Evolutionary conservation across 2,113 vertebrate genomes (phyloP).

Genomic region (Pipa parva): DNA sequence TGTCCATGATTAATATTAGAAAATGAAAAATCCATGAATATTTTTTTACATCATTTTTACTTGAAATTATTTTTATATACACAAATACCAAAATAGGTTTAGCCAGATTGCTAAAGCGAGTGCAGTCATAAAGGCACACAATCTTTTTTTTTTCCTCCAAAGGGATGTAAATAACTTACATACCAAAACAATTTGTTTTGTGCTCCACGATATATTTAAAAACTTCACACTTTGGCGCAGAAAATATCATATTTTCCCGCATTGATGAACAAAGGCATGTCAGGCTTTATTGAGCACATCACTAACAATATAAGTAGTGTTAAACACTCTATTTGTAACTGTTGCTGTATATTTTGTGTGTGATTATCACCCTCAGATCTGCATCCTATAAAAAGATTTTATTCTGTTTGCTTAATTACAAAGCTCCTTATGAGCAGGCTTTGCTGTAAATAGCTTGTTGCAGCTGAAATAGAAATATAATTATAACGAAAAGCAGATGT

Average conservation of each 20-base stretch:
- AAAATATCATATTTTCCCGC: constrained; percentile 66
- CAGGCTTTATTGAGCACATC: constrained; percentile 70
- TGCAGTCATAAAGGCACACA: background rate
- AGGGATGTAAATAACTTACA: constrained; percentile 43
- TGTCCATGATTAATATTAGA: too few species aligned
- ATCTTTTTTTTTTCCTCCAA: constrained; percentile 32
- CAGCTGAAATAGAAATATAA: constrained; percentile 84
- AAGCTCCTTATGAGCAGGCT: constrained; percentile 77
- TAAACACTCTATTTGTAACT: constrained; percentile 77
- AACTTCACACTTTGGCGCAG: constrained; percentile 59
- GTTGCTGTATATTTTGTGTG: constrained; percentile 78
- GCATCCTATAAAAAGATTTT: constrained; percentile 80
- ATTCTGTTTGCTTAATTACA: constrained; percentile 83
- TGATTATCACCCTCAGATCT: constrained; percentile 78
- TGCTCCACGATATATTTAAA: constrained; percentile 40
- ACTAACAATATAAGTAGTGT: constrained; percentile 72
- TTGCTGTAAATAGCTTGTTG: constrained; percentile 78
- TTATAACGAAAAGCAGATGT: constrained; percentile 80
- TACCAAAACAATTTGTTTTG: constrained; percentile 55
- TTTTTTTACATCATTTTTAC: too few species aligned
- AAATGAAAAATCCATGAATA: too few species aligned
- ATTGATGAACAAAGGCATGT: constrained; percentile 69
- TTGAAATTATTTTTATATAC: too few species aligned
- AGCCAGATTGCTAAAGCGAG: too few species aligned
- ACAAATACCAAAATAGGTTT: too few species aligned